phyloP scores from a whole-genome alignment of 2,888 invertebrate genomes.

The Sisyra nigra region DNA sequence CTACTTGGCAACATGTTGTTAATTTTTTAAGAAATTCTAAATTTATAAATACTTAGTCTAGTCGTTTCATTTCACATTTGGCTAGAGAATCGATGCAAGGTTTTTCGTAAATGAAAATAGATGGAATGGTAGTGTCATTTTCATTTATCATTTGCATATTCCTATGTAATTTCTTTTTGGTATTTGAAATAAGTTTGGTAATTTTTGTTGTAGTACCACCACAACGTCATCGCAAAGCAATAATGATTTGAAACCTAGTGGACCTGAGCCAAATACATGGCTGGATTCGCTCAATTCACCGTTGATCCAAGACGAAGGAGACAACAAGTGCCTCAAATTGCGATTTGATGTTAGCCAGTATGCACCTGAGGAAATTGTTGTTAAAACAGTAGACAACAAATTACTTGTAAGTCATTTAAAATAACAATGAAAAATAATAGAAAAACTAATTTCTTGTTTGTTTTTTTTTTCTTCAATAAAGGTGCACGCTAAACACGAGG shows the following conservation, averaged over 20 bases:
- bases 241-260: conserved; percentile 34
- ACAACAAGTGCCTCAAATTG: conserved; percentile 84
- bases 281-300: conserved; percentile 80
- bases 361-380: conserved; percentile 92
- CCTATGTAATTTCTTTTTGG: neutral
- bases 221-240: conserved; percentile 41
- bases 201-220: conserved; percentile 37
- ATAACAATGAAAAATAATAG: neutral
- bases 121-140: neutral
- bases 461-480: conserved; percentile 34
- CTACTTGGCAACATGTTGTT: no score
- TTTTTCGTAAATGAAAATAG: neutral
- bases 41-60: no score
- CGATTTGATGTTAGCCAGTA: conserved; percentile 97
- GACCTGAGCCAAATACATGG: conserved; percentile 49
- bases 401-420: conserved; percentile 53
- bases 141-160: neutral
- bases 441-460: conserved; percentile 10
- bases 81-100: no score
- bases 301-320: conserved; percentile 84
- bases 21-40: no score
- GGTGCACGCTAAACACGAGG: conserved; percentile 97
- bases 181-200: neutral
- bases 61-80: no score
- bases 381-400: conserved; percentile 96